Percentiles rank a stretch among this genome's conserved stretches.
Conservation (phyloP, 2,888 invertebrate genomes). For the Brachylomia viminalis region DNA sequence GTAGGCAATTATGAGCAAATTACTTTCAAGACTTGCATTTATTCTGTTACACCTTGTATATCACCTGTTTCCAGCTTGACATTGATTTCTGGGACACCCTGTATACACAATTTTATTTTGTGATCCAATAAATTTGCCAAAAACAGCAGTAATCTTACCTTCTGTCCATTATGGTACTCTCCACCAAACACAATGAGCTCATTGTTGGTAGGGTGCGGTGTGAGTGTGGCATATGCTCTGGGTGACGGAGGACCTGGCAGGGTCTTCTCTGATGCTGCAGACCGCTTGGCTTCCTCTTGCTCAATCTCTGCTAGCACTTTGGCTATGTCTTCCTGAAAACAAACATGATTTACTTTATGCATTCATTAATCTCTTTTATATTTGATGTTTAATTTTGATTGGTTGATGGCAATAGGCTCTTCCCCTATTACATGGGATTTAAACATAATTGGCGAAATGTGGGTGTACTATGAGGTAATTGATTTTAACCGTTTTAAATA, state of each 20-base stretch:
- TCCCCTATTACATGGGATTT: not conserved
- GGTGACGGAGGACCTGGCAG: conserved; percentile 92
- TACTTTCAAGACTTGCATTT: too few species aligned
- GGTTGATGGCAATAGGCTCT: not conserved
- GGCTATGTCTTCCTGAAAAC: conserved; percentile 94
- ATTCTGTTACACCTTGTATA: too few species aligned
- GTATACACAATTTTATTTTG: too few species aligned
- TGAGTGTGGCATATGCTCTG: conserved; percentile 95
- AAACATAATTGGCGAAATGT: not conserved
- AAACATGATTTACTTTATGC: not conserved
- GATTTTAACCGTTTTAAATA: too few species aligned
- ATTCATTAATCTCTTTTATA: not conserved
- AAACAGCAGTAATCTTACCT: conserved; percentile 85
- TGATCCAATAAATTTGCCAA: too few species aligned
- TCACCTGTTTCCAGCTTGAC: too few species aligned
- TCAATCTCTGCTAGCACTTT: conserved; percentile 95
- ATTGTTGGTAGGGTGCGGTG: conserved; percentile 95
- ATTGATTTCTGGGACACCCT: too few species aligned
- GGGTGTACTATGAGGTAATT: not conserved
- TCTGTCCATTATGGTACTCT: conserved; percentile 97
- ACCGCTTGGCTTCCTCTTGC: conserved; percentile 93
- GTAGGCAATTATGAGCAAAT: too few species aligned
- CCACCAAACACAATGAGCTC: conserved; percentile 97
- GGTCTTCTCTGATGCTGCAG: conserved; percentile 92
- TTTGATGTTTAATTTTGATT: not conserved